A percentile compares a stretch with the other conserved stretches of the same genome.
Evolutionary conservation across 2,888 invertebrate genomes (phyloP).

Genomic region (Amorpha juglandis): DNA sequence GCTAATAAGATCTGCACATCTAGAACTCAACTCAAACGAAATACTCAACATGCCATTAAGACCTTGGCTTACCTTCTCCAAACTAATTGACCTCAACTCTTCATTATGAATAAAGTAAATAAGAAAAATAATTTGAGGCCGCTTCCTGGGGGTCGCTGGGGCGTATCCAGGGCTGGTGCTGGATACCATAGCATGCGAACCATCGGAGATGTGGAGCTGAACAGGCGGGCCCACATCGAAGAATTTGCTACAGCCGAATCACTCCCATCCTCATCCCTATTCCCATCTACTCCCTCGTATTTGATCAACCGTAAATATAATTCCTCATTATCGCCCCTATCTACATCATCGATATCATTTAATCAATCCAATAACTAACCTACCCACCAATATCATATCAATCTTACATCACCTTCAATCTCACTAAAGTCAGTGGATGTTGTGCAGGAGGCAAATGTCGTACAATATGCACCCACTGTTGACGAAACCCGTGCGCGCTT

Average conservation of each 20-base stretch:
- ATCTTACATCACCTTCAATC: neutral
- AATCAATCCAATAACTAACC: no score
- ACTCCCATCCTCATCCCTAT: neutral
- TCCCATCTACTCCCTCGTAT: neutral
- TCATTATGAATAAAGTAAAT: no score
- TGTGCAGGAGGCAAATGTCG: neutral
- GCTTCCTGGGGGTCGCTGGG: slow-evolving; percentile 2
- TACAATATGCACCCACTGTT: neutral
- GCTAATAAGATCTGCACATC: no score
- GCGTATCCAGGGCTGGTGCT: slow-evolving; percentile 5
- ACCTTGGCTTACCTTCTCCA: no score
- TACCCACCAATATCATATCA: neutral
- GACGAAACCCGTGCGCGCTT: neutral
- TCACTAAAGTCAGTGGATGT: neutral
- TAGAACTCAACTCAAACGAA: no score
- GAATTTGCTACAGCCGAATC: slow-evolving; percentile 5
- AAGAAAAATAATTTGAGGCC: neutral
- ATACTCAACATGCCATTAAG: no score
- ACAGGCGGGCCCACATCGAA: neutral
- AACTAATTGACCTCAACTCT: no score
- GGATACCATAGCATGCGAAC: neutral
- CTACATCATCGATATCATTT: no score
- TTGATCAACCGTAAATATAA: no score
- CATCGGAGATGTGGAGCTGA: neutral
- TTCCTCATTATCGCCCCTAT: neutral